These are phyloP conservation scores for roundworm (Caenorhabditis elegans) DNA, from an alignment of 1,140 invertebrate genomes.

Conservation along the genomic window DNA sequence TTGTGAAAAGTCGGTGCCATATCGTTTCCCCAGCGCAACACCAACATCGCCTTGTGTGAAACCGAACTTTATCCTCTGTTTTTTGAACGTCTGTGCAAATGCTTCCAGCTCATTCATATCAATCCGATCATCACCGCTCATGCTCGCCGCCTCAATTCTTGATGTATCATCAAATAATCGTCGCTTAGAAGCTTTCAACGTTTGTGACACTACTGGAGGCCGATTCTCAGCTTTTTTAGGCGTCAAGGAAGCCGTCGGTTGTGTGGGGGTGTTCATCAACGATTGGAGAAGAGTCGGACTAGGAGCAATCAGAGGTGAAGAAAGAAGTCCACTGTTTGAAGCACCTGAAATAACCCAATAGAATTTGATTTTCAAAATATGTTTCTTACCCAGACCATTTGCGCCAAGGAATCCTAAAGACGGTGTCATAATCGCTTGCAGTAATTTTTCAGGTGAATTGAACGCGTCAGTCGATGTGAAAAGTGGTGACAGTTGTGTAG, in stretches of 20 bases:
- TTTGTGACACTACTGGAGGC: constrained; percentile 10
- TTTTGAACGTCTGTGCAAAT: constrained; percentile 94
- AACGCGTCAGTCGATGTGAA: not conserved
- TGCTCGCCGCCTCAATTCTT: constrained; percentile 61
- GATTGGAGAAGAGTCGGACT: not conserved
- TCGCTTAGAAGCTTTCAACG: not conserved
- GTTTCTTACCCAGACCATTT: not conserved
- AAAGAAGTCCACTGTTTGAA: not conserved
- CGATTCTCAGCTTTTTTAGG: not conserved
- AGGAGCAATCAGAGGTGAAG: not conserved
- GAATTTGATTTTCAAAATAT: not conserved
- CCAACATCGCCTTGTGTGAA: constrained; percentile 99
- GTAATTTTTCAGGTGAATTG: not conserved
- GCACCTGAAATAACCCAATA: not conserved
- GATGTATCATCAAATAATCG: not conserved
- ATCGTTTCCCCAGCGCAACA: constrained; percentile 94
- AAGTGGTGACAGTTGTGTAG: not conserved
- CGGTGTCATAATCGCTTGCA: constrained; percentile 9
- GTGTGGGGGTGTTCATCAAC: not conserved
- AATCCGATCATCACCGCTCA: constrained; percentile 77
- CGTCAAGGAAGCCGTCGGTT: not conserved
- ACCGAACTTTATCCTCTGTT: constrained; percentile 86
- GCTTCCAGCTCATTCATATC: constrained; percentile 92
- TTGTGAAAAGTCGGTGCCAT: constrained; percentile 98
- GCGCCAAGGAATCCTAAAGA: not conserved